Base-by-base conservation (phyloP, 2,888 invertebrate genomes). In the Tigriopus californicus region DNA sequence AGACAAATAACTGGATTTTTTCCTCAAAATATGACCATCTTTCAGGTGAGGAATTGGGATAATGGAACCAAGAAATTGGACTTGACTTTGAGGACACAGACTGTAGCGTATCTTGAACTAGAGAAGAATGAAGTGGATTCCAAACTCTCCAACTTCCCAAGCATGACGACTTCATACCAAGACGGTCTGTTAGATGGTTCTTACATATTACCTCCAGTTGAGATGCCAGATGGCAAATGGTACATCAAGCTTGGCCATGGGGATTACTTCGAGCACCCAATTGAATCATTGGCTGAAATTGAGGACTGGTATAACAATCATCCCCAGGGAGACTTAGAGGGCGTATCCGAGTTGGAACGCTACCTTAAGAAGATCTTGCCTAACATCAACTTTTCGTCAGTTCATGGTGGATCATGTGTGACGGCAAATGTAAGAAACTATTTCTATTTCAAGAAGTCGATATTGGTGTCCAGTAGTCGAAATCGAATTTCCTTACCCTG, bases 171-270 rank as follows among this genome's bases (percentile, higher is more conserved):
- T 53, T n/a, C n/a, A 25, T 53, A 53, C 15, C 13, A 13, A n/a
- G 13, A 15, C 33, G 53, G 53, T 4, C 4, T 15, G n/a, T n/a
- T 53, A 11, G 53, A 53, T 33, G 53, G 53, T 12, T 25, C 53
- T 20, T 53, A 53, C 41, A 53, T 53, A 13, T 41, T 53, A 8
- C 53, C 53, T 25, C 53, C 53, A 8, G 20, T 53, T 4, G 6
- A 18, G 24, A 25, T 25, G 13, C 53, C 53, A 6, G 53, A 53
- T 33, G 53, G 53, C 33, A 53, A 53, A 33, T 53, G 20, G 15
- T 53, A 53, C 41, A 2, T 53, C 10, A 53, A 53, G 20, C 15
- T 53, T 12, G 53, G 53, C 4, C 53, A 53, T 24, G 15, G 20
- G 5, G 53, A 53, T 40, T 12, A 53, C 8, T 53, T 53, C 25